These are phyloP conservation scores for Choristoneura fumiferana DNA, from an alignment of 1,140 invertebrate species.

Conservation along the genomic window DNA sequence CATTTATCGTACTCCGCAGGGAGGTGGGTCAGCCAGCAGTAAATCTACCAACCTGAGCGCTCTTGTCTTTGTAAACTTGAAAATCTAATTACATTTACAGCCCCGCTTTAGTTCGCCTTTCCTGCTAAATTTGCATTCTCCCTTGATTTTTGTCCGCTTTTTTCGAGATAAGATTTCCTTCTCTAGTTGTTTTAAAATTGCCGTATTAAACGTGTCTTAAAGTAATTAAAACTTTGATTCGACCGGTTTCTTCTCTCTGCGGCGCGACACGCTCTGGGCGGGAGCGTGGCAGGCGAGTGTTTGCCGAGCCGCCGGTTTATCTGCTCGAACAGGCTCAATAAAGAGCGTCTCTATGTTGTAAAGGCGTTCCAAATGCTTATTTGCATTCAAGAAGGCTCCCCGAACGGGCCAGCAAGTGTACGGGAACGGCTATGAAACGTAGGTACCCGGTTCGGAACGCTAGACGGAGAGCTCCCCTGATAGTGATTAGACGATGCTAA, in stretches of 20 bases:
- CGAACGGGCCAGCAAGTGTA: conserved; percentile 57
- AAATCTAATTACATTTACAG: conserved; percentile 77
- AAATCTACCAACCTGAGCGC: conserved; percentile 71
- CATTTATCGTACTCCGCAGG: conserved; percentile 69
- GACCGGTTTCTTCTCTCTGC: conserved; percentile 23
- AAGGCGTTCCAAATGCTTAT: conserved; percentile 72
- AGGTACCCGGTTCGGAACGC: conserved; percentile 44
- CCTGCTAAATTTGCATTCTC: conserved; percentile 65
- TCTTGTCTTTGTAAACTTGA: conserved; percentile 73
- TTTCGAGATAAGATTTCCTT: conserved; percentile 49
- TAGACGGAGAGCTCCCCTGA: conserved; percentile 67
- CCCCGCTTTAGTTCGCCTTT: conserved; percentile 65
- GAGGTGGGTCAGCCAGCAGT: conserved; percentile 70
- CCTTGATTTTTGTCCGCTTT: conserved; percentile 54
- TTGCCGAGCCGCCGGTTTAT: conserved; percentile 51
- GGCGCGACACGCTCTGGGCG: conserved; percentile 31
- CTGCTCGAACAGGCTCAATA: conserved; percentile 63
- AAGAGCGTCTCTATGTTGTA: conserved; percentile 68
- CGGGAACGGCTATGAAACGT: conserved; percentile 47
- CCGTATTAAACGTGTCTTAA: conserved; percentile 12
- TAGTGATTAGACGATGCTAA: conserved; percentile 74
- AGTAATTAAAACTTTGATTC: conserved; percentile 22
- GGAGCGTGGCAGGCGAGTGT: conserved; percentile 49
- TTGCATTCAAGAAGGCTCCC: conserved; percentile 71
- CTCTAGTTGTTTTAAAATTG: conserved; percentile 17